Conservation (phyloP, 2,113 vertebrate genomes). For the Hippocampus mohnikei region DNA sequence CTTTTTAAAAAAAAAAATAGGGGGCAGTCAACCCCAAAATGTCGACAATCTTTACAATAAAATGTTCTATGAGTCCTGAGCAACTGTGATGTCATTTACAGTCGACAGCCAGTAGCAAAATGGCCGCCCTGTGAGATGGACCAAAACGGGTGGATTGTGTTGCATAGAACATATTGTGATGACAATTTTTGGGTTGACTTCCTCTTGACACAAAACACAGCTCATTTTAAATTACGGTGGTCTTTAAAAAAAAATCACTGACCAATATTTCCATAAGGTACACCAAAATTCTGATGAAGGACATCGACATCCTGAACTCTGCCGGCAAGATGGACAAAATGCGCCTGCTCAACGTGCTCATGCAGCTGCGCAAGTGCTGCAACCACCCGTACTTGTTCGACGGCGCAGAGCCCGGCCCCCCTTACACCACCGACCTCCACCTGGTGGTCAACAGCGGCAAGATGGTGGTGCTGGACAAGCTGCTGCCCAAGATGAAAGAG, state of each 20-base stretch:
- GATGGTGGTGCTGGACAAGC: constrained; percentile 94
- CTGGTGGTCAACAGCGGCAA: constrained; percentile 95
- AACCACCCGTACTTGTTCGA: constrained; percentile 97
- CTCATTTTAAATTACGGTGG: too few relatives aligned
- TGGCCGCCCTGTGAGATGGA: too few relatives aligned
- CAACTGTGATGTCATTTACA: too few relatives aligned
- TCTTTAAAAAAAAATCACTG: not conserved
- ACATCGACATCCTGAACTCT: constrained; percentile 95
- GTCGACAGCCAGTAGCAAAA: too few relatives aligned
- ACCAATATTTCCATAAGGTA: constrained; percentile 74
- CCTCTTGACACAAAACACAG: too few relatives aligned
- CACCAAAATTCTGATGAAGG: constrained; percentile 96
- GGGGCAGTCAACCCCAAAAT: too few relatives aligned
- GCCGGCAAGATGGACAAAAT: constrained; percentile 98
- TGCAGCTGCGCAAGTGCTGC: constrained; percentile 97
- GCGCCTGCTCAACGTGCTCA: constrained; percentile 91
- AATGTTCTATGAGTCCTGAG: too few relatives aligned
- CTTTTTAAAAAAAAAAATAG: too few relatives aligned
- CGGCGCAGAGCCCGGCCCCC: constrained; percentile 93
- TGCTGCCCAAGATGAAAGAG: constrained; percentile 89
- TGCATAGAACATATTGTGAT: too few relatives aligned
- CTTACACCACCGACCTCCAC: constrained; percentile 96
- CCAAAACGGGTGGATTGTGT: too few relatives aligned
- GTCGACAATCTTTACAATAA: too few relatives aligned
- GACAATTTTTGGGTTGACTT: too few relatives aligned